Conservation (phyloP, 2,888 invertebrate genomes). For the Thecophora atra region DNA sequence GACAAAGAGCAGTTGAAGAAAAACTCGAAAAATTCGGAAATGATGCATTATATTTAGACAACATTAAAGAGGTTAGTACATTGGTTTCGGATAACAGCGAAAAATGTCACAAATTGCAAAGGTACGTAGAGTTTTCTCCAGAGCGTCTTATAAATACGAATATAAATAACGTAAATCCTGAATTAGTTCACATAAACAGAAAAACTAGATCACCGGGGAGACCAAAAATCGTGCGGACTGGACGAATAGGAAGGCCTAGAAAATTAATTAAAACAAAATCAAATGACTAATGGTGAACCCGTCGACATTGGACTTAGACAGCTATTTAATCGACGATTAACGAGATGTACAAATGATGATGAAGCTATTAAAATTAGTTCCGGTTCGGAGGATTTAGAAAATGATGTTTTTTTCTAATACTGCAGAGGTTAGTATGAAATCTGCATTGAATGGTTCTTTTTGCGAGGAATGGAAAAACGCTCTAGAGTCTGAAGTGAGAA, state of each 20-base stretch:
- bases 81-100: not conserved
- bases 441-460: conserved; percentile 36
- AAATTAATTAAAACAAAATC: conserved; percentile 20
- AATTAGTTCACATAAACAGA: not conserved
- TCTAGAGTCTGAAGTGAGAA: conserved; percentile 39
- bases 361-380: not conserved
- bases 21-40: conserved; percentile 14
- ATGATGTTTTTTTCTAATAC: conserved; percentile 38
- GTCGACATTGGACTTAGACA: not conserved
- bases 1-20: conserved; percentile 36
- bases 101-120: not conserved
- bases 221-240: conserved; percentile 29
- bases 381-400: conserved; percentile 10
- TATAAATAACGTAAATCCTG: not conserved
- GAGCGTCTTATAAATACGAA: not conserved
- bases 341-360: not conserved
- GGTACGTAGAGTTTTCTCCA: conserved; percentile 24
- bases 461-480: conserved; percentile 39
- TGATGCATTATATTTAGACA: not conserved
- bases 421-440: conserved; percentile 34
- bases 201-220: conserved; percentile 30
- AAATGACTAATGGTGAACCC: not conserved
- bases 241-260: conserved; percentile 32
- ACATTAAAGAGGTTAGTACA: not conserved
- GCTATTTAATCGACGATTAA: not conserved